Evolutionary conservation across 2,888 invertebrate species (phyloP).

Genomic region (Spisula solida): DNA sequence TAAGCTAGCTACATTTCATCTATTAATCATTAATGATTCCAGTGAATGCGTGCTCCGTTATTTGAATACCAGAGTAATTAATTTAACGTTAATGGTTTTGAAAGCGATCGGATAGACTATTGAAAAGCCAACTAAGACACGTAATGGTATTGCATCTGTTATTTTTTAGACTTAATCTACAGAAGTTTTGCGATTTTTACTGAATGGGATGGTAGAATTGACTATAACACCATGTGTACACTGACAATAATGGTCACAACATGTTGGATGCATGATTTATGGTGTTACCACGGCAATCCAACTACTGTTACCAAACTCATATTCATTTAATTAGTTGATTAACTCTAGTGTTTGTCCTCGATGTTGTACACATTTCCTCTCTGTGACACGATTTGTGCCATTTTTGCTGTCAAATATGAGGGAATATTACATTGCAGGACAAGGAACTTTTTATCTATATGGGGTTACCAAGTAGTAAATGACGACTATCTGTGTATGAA

Average conservation of each 20-base stretch:
- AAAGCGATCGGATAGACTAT: conserved; percentile 68
- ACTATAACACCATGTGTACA: conserved; percentile 35
- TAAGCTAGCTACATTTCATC: conserved; percentile 62
- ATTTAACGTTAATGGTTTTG: conserved; percentile 75
- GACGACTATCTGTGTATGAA: not conserved
- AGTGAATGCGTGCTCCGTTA: conserved; percentile 63
- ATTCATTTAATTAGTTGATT: conserved; percentile 61
- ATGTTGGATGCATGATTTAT: conserved; percentile 47
- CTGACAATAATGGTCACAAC: conserved; percentile 36
- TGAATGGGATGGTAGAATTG: conserved; percentile 43
- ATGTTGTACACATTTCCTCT: not conserved
- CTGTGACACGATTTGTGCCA: not conserved
- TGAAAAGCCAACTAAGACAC: conserved; percentile 57
- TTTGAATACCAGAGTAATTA: conserved; percentile 75
- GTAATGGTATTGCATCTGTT: conserved; percentile 73
- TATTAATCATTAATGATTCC: conserved; percentile 73
- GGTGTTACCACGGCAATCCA: conserved; percentile 3
- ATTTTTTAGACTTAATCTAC: conserved; percentile 66
- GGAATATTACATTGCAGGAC: not conserved
- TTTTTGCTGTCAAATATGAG: conserved; percentile 5
- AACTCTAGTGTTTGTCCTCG: conserved; percentile 19
- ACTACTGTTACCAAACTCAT: conserved; percentile 52
- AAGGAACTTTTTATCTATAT: not conserved
- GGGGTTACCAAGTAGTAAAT: not conserved
- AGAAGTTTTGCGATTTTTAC: conserved; percentile 49